Conservation (phyloP, 2,797 vertebrate species). For the Girardinus metallicus region DNA sequence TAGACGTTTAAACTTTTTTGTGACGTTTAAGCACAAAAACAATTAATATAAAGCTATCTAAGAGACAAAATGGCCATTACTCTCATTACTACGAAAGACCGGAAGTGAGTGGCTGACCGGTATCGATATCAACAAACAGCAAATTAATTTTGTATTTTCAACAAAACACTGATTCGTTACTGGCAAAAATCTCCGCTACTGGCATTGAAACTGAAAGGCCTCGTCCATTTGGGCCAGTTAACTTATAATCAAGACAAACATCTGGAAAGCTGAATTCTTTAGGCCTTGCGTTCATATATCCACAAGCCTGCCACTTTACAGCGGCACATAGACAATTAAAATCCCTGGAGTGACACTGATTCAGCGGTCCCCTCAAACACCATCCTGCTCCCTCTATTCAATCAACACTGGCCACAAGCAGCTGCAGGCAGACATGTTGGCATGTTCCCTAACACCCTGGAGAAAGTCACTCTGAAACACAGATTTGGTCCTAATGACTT, state of each 20-base stretch:
- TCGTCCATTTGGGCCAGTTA: background rate
- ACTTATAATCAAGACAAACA: background rate
- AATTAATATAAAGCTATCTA: background rate
- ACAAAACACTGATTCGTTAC: background rate
- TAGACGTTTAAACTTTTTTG: background rate
- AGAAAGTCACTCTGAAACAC: background rate
- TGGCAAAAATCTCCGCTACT: background rate
- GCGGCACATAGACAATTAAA: background rate
- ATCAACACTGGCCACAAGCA: background rate
- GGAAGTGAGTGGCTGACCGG: background rate
- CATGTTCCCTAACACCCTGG: background rate
- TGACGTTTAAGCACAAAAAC: background rate
- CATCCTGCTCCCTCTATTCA: background rate
- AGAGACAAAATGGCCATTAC: background rate
- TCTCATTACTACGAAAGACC: too few relatives aligned
- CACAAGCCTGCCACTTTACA: background rate
- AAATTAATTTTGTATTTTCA: background rate
- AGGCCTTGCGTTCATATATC: background rate
- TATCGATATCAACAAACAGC: background rate
- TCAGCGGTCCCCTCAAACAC: background rate
- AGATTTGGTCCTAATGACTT: slow-evolving; percentile 1
- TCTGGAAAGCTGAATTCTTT: background rate
- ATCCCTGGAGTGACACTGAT: background rate
- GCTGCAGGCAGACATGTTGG: background rate
- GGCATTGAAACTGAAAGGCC: background rate